A percentile compares a stretch with the other conserved stretches of the same genome.
phyloP scores from a whole-genome alignment of 2,113 vertebrate species.

The Lontra canadensis region DNA sequence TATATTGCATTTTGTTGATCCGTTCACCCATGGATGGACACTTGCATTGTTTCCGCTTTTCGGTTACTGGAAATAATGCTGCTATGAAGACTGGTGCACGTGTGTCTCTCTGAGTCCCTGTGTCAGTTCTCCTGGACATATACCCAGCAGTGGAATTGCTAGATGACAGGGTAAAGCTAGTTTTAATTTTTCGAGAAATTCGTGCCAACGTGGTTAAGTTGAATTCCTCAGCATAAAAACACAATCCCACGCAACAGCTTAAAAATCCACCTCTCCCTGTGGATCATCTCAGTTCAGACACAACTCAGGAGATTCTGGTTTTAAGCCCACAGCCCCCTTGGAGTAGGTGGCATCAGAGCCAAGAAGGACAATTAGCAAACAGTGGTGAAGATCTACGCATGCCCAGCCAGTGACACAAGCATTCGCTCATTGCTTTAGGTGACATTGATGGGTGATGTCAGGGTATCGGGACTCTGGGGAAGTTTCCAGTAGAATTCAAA shows the following conservation, averaged over 20 bases:
- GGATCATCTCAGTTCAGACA: not conserved
- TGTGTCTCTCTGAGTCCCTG: not conserved
- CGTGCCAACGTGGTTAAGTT: not conserved
- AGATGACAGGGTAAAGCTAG: not conserved
- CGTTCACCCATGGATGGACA: fast-evolving
- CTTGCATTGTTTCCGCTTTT: not conserved
- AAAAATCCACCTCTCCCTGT: not conserved
- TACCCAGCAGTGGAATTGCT: not conserved
- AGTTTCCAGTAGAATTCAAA: not conserved
- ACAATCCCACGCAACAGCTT: fast-evolving
- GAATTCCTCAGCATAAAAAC: not conserved
- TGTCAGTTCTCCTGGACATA: not conserved
- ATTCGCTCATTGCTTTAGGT: not conserved
- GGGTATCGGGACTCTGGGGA: not conserved
- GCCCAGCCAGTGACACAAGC: not conserved
- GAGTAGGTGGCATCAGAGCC: not conserved
- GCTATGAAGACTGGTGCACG: too few species aligned
- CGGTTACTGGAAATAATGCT: fast-evolving
- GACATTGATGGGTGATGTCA: too few species aligned
- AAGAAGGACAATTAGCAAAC: not conserved
- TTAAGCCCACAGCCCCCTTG: not conserved
- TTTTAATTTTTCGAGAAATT: not conserved
- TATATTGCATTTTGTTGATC: too few species aligned
- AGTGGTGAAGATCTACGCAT: too few species aligned
- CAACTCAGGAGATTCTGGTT: not conserved